Evolutionary conservation across 2,888 invertebrate genomes (phyloP).

Genomic region (Lepidonotus clava): DNA sequence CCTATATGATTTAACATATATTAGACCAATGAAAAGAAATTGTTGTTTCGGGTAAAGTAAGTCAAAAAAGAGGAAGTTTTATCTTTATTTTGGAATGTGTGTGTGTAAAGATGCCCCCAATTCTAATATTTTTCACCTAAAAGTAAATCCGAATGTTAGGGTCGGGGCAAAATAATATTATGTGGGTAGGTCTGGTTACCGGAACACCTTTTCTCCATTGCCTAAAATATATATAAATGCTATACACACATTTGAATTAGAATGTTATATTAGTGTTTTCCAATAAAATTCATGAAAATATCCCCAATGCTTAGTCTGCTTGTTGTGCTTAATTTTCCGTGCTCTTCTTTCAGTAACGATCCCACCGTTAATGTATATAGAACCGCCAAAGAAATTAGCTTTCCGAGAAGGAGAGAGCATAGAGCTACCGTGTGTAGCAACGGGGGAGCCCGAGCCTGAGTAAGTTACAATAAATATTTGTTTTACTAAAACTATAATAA

Average conservation of each 20-base stretch:
- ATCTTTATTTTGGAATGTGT: no score
- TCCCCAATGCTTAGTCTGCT: neutral
- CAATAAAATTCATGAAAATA: neutral
- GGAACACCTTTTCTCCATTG: no score
- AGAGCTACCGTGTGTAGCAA: constrained; percentile 96
- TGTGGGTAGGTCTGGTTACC: no score
- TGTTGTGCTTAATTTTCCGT: neutral
- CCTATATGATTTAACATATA: no score
- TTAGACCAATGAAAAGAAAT: no score
- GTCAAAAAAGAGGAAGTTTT: no score
- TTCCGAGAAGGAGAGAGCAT: constrained; percentile 91
- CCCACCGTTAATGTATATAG: constrained; percentile 94
- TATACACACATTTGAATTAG: neutral
- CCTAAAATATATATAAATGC: neutral
- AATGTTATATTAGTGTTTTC: neutral
- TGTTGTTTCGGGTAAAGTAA: no score
- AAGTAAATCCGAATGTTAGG: no score
- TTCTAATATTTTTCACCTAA: no score
- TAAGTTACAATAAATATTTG: constrained; percentile 83
- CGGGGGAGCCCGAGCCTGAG: constrained; percentile 96
- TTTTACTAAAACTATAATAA: no score
- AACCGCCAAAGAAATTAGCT: constrained; percentile 93
- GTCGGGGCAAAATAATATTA: no score
- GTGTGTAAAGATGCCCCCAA: no score
- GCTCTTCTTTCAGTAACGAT: constrained; percentile 81